These are phyloP conservation scores for Drosophila nebulosa DNA, from an alignment of 1,140 invertebrate species.

Conservation along the genomic window DNA sequence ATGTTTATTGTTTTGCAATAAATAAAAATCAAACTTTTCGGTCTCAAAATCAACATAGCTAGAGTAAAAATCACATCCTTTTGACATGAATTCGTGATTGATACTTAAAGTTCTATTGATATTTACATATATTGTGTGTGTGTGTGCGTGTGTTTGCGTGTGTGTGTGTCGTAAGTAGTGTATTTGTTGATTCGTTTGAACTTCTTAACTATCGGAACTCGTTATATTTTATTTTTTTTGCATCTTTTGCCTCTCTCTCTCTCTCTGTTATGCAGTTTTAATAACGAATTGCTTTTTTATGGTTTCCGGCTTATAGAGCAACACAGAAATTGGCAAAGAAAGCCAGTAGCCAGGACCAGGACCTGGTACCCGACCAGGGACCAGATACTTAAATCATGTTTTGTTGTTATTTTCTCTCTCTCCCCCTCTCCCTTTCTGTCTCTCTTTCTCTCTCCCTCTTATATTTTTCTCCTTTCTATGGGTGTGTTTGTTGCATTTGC, in stretches of 20 bases:
- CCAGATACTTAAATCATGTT: conserved; percentile 68
- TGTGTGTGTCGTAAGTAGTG: background rate
- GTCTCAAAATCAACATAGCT: too few relatives aligned
- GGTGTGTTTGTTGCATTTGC: background rate
- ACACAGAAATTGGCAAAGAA: conserved; percentile 66
- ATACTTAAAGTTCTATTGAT: too few relatives aligned
- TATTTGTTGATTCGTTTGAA: conserved; percentile 4
- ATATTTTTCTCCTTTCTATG: conserved; percentile 16
- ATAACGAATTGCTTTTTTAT: conserved; percentile 78
- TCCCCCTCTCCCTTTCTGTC: too few relatives aligned
- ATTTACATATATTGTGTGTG: too few relatives aligned
- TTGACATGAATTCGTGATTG: too few relatives aligned
- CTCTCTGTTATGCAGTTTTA: conserved; percentile 65
- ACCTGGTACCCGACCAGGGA: background rate
- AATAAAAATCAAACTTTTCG: too few relatives aligned
- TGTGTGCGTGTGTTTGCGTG: background rate
- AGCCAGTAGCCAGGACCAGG: conserved; percentile 21
- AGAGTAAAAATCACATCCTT: too few relatives aligned
- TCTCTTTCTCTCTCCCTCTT: too few relatives aligned
- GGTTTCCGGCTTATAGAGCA: conserved; percentile 72
- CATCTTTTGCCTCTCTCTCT: conserved; percentile 26
- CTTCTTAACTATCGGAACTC: background rate
- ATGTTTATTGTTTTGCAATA: too few relatives aligned
- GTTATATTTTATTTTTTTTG: conserved; percentile 18
- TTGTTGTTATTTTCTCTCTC: conserved; percentile 18